A percentile compares a stretch with the other conserved stretches of the same genome.
Conservation (phyloP, 2,113 vertebrate species). For the Xiphophorus couchianus region DNA sequence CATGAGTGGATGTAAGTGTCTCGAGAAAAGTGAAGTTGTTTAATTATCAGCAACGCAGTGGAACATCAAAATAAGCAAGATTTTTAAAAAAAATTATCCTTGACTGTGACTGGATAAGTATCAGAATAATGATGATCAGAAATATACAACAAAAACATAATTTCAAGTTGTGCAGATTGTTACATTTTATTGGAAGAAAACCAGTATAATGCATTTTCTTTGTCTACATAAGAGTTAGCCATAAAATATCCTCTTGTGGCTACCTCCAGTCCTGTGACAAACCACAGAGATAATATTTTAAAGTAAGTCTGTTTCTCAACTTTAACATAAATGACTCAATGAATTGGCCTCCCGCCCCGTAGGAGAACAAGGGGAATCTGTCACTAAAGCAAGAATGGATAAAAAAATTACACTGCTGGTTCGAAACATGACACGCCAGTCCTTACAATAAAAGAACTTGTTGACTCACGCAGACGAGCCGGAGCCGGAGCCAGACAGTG, state of each 20-base stretch:
- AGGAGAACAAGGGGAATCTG: background rate
- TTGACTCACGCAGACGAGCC: conserved; percentile 37
- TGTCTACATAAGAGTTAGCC: no score
- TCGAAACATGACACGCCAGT: conserved; percentile 20
- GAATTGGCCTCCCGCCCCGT: background rate
- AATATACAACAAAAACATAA: background rate
- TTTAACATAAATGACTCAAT: background rate
- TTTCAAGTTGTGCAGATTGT: background rate
- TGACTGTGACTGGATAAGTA: background rate
- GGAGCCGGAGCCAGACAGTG: conserved; percentile 3
- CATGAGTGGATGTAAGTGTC: background rate
- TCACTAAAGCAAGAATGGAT: conserved; percentile 11
- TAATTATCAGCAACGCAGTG: background rate
- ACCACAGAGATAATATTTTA: background rate
- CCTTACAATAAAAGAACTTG: conserved; percentile 32
- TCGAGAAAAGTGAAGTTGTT: background rate
- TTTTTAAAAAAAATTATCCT: background rate
- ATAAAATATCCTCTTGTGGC: background rate
- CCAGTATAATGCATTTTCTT: background rate
- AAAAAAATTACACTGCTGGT: conserved; percentile 26
- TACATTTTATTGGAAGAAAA: background rate
- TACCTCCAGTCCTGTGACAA: background rate
- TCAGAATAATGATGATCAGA: background rate
- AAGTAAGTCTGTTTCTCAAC: background rate
- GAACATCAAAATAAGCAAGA: background rate